A percentile compares a stretch with the other conserved stretches of the same genome.
phyloP scores from a whole-genome alignment of 2,113 vertebrate genomes.

The Stegostoma tigrinum region DNA sequence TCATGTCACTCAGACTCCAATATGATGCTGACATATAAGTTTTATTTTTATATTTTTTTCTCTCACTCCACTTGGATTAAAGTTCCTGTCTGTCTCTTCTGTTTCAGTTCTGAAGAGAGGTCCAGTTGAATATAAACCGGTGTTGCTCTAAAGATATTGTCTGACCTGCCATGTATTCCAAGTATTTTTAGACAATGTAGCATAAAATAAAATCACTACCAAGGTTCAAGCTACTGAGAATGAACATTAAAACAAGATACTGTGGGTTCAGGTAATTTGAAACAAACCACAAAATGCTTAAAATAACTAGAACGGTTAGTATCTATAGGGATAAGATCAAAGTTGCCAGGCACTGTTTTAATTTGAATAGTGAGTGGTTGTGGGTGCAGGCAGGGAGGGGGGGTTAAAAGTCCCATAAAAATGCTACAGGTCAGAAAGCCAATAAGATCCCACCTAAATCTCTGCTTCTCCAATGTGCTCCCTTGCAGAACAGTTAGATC shows the following conservation, averaged over 20 bases:
- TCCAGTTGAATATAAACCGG: not conserved
- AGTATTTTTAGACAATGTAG: not conserved
- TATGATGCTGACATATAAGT: not conserved
- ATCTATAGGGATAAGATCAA: not conserved
- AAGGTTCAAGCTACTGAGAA: not conserved
- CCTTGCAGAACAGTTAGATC: not conserved
- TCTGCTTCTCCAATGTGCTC: not conserved
- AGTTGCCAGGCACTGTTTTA: not conserved
- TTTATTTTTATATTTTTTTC: not conserved
- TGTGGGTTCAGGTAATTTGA: not conserved
- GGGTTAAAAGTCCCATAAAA: not conserved
- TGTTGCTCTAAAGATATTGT: not conserved
- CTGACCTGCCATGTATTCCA: not conserved
- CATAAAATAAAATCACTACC: not conserved
- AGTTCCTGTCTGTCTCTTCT: not conserved
- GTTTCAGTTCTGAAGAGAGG: not conserved
- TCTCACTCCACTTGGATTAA: not conserved
- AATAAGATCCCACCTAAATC: not conserved
- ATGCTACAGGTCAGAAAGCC: not conserved
- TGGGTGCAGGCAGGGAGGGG: too few relatives aligned
- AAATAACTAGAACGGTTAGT: not conserved
- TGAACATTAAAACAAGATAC: not conserved
- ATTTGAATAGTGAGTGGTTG: not conserved
- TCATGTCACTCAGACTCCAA: too few relatives aligned
- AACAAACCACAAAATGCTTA: not conserved